Conservation (phyloP, 2,113 vertebrate species). For the Promerops cafer region DNA sequence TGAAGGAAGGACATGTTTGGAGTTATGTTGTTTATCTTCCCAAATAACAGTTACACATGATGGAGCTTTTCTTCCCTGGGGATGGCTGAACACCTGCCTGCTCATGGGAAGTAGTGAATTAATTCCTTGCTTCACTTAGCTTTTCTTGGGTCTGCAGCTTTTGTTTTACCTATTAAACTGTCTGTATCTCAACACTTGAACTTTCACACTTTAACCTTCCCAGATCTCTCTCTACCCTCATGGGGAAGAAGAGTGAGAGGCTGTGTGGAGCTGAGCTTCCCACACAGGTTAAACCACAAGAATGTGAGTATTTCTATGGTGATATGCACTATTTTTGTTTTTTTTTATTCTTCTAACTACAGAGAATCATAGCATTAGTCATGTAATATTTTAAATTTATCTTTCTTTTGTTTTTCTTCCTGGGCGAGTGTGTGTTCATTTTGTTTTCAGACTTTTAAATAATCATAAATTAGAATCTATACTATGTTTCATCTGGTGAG, state of each 20-base stretch:
- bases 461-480: background rate
- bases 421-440: background rate
- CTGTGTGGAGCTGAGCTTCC: background rate
- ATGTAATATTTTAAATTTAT: background rate
- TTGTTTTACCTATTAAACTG: background rate
- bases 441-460: background rate
- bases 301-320: background rate
- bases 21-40: background rate
- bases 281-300: background rate
- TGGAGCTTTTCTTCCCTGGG: background rate
- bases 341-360: background rate
- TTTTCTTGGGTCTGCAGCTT: background rate
- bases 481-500: background rate
- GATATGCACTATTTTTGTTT: background rate
- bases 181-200: background rate
- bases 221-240: background rate
- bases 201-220: background rate
- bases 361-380: background rate
- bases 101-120: background rate
- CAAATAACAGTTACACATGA: background rate
- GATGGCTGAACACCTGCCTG: background rate
- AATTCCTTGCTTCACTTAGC: background rate
- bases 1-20: background rate
- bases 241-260: rapidly evolving
- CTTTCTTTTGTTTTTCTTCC: background rate